These are phyloP conservation scores for Cecropterus lyciades DNA, from an alignment of 1,140 invertebrate species.

Conservation along the genomic window DNA sequence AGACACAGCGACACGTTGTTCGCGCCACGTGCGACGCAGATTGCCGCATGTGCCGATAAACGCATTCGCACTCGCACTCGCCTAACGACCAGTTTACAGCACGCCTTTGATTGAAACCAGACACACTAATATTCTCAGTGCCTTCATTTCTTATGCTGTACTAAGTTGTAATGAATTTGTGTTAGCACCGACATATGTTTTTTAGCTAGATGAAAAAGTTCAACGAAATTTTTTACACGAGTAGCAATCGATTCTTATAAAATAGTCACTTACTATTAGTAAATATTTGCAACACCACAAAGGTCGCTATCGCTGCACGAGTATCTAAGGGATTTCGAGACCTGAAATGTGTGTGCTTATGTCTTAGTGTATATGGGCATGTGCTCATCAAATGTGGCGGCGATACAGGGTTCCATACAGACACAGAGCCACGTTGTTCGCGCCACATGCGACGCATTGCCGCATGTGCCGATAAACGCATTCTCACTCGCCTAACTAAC, in stretches of 20 bases:
- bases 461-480: conserved; percentile 28
- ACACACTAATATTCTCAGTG: conserved; percentile 10
- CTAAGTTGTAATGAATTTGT: too few relatives aligned
- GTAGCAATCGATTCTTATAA: too few relatives aligned
- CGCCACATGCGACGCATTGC: conserved; percentile 31
- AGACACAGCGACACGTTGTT: conserved; percentile 22
- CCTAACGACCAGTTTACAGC: too few relatives aligned
- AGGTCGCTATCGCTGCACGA: too few relatives aligned
- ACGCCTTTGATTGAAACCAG: background rate
- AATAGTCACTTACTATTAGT: too few relatives aligned
- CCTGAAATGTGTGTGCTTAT: background rate
- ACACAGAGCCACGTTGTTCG: conserved; percentile 17
- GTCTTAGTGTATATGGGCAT: conserved; percentile 5
- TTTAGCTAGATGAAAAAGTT: too few relatives aligned
- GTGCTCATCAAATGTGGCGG: conserved; percentile 25
- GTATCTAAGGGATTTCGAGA: background rate
- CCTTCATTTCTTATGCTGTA: background rate
- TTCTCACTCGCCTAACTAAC: conserved; percentile 16
- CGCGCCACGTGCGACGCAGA: conserved; percentile 30
- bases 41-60: conserved; percentile 28
- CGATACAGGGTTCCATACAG: conserved; percentile 26
- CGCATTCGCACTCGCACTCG: conserved; percentile 24
- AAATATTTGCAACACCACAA: too few relatives aligned
- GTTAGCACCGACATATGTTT: too few relatives aligned
- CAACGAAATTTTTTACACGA: too few relatives aligned